Evolutionary conservation across 2,797 vertebrate genomes (phyloP).

Genomic region (Takifugu rubripes): DNA sequence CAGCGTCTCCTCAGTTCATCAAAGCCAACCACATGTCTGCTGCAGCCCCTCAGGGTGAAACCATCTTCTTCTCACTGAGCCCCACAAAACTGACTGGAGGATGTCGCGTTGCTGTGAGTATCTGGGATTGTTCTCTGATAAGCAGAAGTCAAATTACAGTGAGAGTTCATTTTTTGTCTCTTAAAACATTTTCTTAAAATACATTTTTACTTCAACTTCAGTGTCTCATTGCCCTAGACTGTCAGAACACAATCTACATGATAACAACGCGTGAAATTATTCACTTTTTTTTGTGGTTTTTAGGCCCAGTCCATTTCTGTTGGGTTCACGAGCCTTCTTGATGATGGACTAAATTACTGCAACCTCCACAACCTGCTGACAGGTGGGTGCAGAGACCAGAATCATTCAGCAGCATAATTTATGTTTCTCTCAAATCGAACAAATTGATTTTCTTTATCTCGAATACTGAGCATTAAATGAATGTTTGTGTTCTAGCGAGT

Average conservation of each 20-base stretch:
- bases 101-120: constrained; percentile 46
- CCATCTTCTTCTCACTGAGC: constrained; percentile 24
- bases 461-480: not conserved
- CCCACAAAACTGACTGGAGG: constrained; percentile 1
- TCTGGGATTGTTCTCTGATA: not conserved
- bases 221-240: too few relatives aligned
- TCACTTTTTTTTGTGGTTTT: not conserved
- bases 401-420: not conserved
- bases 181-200: too few relatives aligned
- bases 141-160: too few relatives aligned
- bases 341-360: constrained; percentile 49
- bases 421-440: not conserved
- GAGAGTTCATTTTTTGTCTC: not conserved
- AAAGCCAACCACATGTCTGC: constrained; percentile 44
- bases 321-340: constrained; percentile 40
- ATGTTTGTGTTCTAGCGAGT: constrained; percentile 22
- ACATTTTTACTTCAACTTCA: too few relatives aligned
- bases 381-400: constrained; percentile 27
- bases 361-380: constrained; percentile 47
- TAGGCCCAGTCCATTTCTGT: constrained; percentile 40
- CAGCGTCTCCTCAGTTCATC: constrained; percentile 2
- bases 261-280: too few relatives aligned
- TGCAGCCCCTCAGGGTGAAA: constrained; percentile 31
- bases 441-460: too few relatives aligned
- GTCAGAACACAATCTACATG: too few relatives aligned